Evolutionary conservation across 2,113 vertebrate genomes (phyloP).

Genomic region (Gracilinanus agilis): DNA sequence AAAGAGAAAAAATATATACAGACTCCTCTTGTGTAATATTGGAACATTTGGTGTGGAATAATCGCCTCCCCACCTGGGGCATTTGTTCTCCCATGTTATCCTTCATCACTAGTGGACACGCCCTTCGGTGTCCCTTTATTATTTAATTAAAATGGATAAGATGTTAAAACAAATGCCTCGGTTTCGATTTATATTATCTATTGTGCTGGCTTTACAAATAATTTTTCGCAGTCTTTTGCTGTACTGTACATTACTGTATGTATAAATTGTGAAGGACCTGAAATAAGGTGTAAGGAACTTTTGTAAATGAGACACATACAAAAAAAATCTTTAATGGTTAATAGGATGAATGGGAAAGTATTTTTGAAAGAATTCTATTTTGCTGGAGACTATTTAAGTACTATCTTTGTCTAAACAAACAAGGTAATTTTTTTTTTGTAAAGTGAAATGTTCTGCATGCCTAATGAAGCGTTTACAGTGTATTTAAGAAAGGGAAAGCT

Average conservation of each 20-base stretch:
- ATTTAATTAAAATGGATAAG: conserved; percentile 87
- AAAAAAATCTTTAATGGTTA: conserved; percentile 92
- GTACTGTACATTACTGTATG: conserved; percentile 92
- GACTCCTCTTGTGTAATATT: conserved; percentile 85
- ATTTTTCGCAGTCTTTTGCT: conserved; percentile 92
- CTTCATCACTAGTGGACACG: conserved; percentile 80
- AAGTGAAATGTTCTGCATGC: conserved; percentile 99
- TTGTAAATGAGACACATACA: conserved; percentile 89
- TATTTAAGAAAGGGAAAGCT: conserved; percentile 99
- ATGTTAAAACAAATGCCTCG: conserved; percentile 88
- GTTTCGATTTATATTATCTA: conserved; percentile 89
- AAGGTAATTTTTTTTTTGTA: conserved; percentile 97
- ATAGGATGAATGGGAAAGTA: conserved; percentile 99
- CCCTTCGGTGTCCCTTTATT: conserved; percentile 86
- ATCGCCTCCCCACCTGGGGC: conserved; percentile 82
- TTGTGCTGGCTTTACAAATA: conserved; percentile 92
- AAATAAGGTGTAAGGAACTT: conserved; percentile 90
- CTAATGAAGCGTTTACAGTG: conserved; percentile 99
- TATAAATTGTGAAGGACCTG: conserved; percentile 92
- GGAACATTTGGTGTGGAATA: conserved; percentile 85
- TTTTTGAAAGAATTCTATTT: conserved; percentile 99
- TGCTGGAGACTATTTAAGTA: conserved; percentile 99
- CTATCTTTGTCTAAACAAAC: conserved; percentile 98
- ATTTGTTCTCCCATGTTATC: conserved; percentile 79
- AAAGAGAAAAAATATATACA: conserved; percentile 73